Evolutionary conservation across 2,113 vertebrate species (phyloP).

Genomic region (Asarcornis scutulata): DNA sequence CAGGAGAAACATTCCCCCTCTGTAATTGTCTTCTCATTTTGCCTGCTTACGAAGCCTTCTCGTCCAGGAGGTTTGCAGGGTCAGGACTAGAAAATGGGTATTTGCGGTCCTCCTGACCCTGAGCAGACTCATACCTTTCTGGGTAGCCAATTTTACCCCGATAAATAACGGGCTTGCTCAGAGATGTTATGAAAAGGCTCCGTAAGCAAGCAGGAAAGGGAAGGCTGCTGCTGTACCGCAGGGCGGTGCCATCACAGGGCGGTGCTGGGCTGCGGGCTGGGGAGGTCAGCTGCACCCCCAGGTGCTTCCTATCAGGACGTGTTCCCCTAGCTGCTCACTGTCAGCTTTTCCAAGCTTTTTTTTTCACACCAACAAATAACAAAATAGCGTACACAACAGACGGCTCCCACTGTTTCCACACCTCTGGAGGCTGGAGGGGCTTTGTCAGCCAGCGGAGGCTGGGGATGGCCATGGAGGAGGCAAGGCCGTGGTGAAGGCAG

Average conservation of each 20-base stretch:
- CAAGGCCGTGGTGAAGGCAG: not conserved
- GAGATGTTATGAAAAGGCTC: not conserved
- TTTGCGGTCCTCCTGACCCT: not conserved
- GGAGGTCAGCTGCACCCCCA: not conserved
- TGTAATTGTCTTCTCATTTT: not conserved
- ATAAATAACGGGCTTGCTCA: not conserved
- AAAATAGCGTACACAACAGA: not conserved
- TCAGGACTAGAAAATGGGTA: not conserved
- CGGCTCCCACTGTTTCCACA: not conserved
- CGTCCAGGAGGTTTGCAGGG: not conserved
- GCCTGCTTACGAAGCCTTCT: not conserved
- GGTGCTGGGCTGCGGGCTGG: not conserved
- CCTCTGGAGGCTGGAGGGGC: not conserved
- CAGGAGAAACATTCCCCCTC: not conserved
- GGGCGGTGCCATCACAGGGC: fast-evolving
- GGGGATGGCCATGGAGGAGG: not conserved
- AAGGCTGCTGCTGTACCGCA: not conserved
- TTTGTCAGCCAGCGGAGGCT: not conserved
- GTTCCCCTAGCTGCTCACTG: not conserved
- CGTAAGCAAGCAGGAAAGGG: not conserved
- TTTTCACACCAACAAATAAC: not conserved
- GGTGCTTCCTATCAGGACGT: not conserved
- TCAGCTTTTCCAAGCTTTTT: not conserved
- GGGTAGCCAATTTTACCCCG: not conserved
- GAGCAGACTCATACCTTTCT: not conserved